Evolutionary conservation across 2,113 vertebrate genomes (phyloP).

Genomic region (Tachuris rubrigastra): DNA sequence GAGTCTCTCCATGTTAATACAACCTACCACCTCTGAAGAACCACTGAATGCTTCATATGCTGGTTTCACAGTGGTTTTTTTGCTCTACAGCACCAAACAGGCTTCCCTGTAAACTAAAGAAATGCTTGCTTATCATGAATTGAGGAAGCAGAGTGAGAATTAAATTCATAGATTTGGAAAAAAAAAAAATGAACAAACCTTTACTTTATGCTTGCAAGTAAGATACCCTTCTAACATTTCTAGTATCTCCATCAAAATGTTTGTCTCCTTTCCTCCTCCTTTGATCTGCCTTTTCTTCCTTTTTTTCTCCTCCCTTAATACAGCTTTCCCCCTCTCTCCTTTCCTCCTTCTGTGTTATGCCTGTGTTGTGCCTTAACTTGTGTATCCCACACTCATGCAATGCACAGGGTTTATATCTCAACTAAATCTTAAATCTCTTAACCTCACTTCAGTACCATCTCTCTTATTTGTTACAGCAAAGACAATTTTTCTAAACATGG

Average conservation of each 20-base stretch:
- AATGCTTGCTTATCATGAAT: not conserved
- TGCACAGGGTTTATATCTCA: not conserved
- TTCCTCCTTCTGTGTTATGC: not conserved
- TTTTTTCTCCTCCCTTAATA: not conserved
- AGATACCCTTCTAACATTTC: not conserved
- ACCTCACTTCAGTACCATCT: not conserved
- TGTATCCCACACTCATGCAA: not conserved
- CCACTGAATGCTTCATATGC: not conserved
- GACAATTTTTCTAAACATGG: not conserved
- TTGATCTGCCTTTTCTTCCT: not conserved
- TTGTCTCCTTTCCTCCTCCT: not conserved
- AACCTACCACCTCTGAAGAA: not conserved
- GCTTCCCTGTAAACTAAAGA: not conserved
- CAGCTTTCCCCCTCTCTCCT: accelerated
- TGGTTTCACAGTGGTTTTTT: not conserved
- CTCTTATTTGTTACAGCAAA: not conserved
- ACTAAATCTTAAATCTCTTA: not conserved
- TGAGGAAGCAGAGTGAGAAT: not conserved
- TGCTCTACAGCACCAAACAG: not conserved
- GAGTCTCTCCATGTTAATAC: not conserved
- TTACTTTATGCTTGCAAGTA: not conserved
- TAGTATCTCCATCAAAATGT: not conserved
- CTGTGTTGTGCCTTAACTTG: not conserved
- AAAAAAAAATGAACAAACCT: not conserved
- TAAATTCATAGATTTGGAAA: not conserved